Evolutionary conservation across 2,797 vertebrate genomes (phyloP).

Genomic region (Takifugu rubripes): DNA sequence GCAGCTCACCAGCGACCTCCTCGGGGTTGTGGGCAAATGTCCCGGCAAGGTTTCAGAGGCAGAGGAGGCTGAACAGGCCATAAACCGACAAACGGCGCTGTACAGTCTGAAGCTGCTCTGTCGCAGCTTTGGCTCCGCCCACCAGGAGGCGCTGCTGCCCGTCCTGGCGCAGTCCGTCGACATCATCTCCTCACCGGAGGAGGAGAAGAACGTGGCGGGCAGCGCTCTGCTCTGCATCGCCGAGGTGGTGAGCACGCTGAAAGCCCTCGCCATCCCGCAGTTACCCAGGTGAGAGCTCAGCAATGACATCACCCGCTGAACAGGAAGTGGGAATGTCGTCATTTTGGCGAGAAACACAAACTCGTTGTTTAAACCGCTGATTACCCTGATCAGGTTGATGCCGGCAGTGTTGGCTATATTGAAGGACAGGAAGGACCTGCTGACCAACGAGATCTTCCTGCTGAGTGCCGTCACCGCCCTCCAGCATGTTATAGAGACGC

Average conservation of each 20-base stretch:
- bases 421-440: slow-evolving; percentile 76
- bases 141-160: slow-evolving; percentile 77
- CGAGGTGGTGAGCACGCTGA: slow-evolving; percentile 79
- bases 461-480: slow-evolving; percentile 88
- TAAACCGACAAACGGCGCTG: slow-evolving; percentile 94
- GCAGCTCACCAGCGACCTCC: slow-evolving; percentile 79
- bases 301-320: neutral
- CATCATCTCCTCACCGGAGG: slow-evolving; percentile 70
- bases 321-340: too few relatives aligned
- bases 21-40: slow-evolving; percentile 73
- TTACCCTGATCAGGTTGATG: slow-evolving; percentile 76
- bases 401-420: slow-evolving; percentile 80
- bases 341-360: too few relatives aligned
- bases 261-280: slow-evolving; percentile 86
- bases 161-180: slow-evolving; percentile 77
- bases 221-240: slow-evolving; percentile 91
- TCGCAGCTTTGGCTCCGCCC: slow-evolving; percentile 81
- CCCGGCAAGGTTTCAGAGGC: slow-evolving; percentile 7
- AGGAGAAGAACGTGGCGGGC: slow-evolving; percentile 88
- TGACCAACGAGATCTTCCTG: slow-evolving; percentile 84
- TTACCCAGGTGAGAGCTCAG: slow-evolving; percentile 66
- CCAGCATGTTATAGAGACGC: slow-evolving; percentile 83
- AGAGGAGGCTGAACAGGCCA: slow-evolving; percentile 79
- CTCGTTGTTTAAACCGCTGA: too few relatives aligned
- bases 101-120: slow-evolving; percentile 94